These are phyloP conservation scores for Cyclopterus lumpus DNA, from an alignment of 2,797 vertebrate genomes.

Conservation along the genomic window DNA sequence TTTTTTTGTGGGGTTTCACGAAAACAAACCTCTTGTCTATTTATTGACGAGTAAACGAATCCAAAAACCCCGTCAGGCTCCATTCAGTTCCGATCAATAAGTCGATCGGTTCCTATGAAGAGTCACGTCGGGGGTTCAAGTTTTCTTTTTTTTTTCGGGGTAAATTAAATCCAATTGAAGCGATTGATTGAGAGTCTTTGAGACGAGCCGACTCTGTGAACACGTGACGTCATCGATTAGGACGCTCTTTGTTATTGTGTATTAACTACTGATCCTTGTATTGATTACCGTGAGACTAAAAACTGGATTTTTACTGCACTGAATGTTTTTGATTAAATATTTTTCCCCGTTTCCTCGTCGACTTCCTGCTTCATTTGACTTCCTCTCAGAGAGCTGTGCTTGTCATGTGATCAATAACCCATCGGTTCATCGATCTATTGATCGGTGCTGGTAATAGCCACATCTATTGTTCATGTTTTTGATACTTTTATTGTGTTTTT, in stretches of 20 bases:
- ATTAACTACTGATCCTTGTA: background rate
- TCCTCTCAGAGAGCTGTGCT: background rate
- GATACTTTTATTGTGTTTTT: background rate
- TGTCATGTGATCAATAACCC: too few species aligned
- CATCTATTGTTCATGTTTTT: background rate
- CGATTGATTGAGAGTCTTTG: slow-evolving; percentile 19
- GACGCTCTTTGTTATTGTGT: background rate
- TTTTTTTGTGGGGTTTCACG: background rate
- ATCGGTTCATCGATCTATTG: background rate
- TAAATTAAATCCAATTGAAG: slow-evolving; percentile 42
- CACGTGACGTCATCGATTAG: background rate
- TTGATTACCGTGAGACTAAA: slow-evolving; percentile 18
- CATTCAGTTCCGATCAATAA: slow-evolving; percentile 50
- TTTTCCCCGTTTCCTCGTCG: background rate
- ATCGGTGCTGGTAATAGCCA: background rate
- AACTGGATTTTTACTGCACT: background rate
- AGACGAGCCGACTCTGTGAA: background rate
- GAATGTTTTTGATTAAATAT: slow-evolving; percentile 39
- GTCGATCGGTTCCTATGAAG: slow-evolving; percentile 41
- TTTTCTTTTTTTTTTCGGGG: background rate
- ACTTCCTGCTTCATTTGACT: background rate
- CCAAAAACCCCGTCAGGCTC: slow-evolving; percentile 48
- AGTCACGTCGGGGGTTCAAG: slow-evolving; percentile 35
- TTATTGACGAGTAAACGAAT: slow-evolving; percentile 56
- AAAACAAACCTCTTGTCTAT: slow-evolving; percentile 16